Evolutionary conservation across 2,113 vertebrate species (phyloP).

Genomic region (Mirza zaza): DNA sequence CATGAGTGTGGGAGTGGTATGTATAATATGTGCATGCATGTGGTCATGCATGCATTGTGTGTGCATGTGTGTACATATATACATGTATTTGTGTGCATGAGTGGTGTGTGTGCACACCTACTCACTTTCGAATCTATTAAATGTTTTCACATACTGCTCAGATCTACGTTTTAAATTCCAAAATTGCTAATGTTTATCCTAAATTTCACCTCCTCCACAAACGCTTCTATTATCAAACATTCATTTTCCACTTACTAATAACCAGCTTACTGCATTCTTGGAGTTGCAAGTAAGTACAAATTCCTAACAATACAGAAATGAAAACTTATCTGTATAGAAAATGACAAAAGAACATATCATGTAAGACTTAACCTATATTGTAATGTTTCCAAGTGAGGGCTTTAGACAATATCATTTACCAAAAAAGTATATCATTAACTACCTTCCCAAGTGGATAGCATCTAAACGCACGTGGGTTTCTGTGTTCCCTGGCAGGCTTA

Average conservation of each 20-base stretch:
- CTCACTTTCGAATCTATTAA: not conserved
- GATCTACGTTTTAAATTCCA: not conserved
- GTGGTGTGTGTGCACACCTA: too few relatives aligned
- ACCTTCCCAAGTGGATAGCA: not conserved
- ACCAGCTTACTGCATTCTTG: not conserved
- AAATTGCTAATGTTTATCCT: not conserved
- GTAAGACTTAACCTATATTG: too few relatives aligned
- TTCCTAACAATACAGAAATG: not conserved
- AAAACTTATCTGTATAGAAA: not conserved
- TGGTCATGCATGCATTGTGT: rapidly evolving
- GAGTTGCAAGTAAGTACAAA: not conserved
- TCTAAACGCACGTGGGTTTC: rapidly evolving
- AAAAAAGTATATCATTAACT: not conserved
- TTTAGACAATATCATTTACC: not conserved
- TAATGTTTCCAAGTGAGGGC: not conserved
- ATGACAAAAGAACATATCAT: not conserved
- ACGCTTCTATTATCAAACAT: not conserved
- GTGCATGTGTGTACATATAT: rapidly evolving
- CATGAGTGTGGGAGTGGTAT: not conserved
- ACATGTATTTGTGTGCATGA: not conserved
- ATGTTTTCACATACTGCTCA: not conserved
- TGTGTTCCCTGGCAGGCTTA: not conserved
- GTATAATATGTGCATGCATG: not conserved
- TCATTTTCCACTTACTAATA: not conserved
- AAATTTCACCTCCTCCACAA: not conserved